phyloP scores from a whole-genome alignment of 2,888 invertebrate genomes.

The Pharmacophagus antenor region DNA sequence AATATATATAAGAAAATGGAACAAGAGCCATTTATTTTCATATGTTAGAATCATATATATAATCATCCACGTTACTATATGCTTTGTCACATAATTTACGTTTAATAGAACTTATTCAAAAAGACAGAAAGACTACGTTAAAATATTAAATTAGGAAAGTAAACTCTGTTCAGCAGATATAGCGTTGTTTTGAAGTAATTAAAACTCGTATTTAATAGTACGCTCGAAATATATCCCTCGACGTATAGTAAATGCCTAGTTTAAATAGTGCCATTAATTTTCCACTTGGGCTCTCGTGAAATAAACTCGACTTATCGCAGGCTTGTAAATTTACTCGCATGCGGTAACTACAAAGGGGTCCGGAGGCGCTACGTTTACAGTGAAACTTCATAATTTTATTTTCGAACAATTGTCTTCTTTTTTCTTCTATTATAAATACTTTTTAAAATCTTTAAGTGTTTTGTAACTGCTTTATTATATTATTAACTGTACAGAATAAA shows the following conservation, averaged over 20 bases:
- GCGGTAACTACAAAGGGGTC: constrained; percentile 38
- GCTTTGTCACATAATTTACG: no score
- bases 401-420: constrained; percentile 10
- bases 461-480: no score
- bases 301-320: constrained; percentile 39
- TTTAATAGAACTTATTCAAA: no score
- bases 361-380: constrained; percentile 34
- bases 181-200: background rate
- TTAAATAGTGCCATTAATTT: constrained; percentile 30
- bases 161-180: background rate
- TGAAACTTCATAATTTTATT: constrained; percentile 28
- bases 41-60: no score
- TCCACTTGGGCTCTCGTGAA: constrained; percentile 28
- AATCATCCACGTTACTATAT: no score
- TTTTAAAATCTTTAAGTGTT: background rate
- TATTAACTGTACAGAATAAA: no score
- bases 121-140: no score
- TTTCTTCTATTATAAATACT: background rate
- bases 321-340: constrained; percentile 41
- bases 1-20: no score
- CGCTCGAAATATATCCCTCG: constrained; percentile 8
- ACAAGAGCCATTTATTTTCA: no score
- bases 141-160: background rate
- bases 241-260: constrained; percentile 23
- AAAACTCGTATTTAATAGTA: constrained; percentile 11